Conservation (phyloP, 2,113 vertebrate genomes). For the Tachysurus vachellii region DNA sequence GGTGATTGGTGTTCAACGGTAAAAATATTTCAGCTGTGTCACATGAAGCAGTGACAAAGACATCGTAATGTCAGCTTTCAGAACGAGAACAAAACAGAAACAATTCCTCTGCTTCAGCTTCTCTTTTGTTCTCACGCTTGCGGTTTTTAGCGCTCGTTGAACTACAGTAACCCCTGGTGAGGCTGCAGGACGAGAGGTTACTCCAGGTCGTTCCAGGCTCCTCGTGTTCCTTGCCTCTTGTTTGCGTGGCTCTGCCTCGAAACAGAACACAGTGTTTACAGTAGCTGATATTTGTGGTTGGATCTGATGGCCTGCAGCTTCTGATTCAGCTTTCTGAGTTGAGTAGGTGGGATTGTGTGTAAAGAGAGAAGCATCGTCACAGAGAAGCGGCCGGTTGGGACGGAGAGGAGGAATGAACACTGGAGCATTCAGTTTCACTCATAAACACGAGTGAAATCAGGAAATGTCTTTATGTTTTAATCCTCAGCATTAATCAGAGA, state of each 20-base stretch:
- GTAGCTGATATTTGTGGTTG: not conserved
- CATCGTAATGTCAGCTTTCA: not conserved
- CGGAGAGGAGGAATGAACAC: not conserved
- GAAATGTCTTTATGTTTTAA: not conserved
- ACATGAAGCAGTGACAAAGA: not conserved
- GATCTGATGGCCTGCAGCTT: not conserved
- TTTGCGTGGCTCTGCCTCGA: conserved; percentile 26
- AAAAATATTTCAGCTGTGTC: not conserved
- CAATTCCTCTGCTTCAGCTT: not conserved
- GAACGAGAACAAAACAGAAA: conserved; percentile 13
- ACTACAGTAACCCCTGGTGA: conserved; percentile 49
- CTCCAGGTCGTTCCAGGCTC: conserved; percentile 45
- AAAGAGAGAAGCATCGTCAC: not conserved
- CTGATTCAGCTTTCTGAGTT: conserved; percentile 21
- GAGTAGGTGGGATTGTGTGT: not conserved
- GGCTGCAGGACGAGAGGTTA: conserved; percentile 60
- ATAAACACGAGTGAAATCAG: not conserved
- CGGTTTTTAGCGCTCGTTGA: conserved; percentile 26
- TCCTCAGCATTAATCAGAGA: not conserved
- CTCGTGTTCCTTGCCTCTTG: conserved; percentile 35
- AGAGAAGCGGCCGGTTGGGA: not conserved
- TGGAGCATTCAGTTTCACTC: not conserved
- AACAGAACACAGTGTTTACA: not conserved
- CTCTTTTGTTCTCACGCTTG: conserved; percentile 45
- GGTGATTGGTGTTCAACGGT: not conserved